Percentiles rank a stretch among this genome's conserved stretches.
Conservation (phyloP, 2,888 invertebrate species). For the Phanerotoma sp. region DNA sequence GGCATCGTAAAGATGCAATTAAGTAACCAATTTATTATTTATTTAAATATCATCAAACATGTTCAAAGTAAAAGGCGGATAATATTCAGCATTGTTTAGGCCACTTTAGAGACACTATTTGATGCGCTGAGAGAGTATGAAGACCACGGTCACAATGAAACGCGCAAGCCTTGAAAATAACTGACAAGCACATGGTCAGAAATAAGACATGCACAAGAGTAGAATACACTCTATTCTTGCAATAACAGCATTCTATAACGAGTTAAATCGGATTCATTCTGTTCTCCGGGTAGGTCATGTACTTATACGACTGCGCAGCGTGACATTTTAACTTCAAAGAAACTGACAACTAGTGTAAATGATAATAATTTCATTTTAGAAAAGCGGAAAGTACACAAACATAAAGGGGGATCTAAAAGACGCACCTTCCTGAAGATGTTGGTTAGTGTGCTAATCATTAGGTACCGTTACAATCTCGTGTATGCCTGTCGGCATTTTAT, state of each 20-base stretch:
- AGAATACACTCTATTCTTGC: neutral
- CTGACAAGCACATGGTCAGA: conserved; percentile 9
- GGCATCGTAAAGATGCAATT: no score
- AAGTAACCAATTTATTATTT: no score
- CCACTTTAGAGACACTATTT: neutral
- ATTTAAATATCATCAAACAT: no score
- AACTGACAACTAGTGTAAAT: neutral
- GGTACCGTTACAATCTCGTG: conserved; percentile 32
- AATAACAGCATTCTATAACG: neutral
- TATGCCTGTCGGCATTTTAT: conserved; percentile 9
- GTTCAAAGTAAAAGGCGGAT: no score
- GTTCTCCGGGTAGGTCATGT: conserved; percentile 52
- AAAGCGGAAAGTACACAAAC: neutral
- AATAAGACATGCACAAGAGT: neutral
- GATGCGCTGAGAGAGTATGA: neutral
- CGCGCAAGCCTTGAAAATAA: conserved; percentile 7
- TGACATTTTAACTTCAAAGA: conserved; percentile 32
- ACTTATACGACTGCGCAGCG: conserved; percentile 51
- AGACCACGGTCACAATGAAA: neutral
- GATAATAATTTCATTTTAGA: neutral
- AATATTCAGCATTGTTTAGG: neutral
- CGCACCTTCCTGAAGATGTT: conserved; percentile 32
- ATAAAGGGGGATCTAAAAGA: neutral
- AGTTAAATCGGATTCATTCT: conserved; percentile 33
- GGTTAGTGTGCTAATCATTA: conserved; percentile 44